A percentile compares a stretch with the other conserved stretches of the same genome.
Conservation (phyloP, 1,140 invertebrate species). For the Brachionus plicatilis region DNA sequence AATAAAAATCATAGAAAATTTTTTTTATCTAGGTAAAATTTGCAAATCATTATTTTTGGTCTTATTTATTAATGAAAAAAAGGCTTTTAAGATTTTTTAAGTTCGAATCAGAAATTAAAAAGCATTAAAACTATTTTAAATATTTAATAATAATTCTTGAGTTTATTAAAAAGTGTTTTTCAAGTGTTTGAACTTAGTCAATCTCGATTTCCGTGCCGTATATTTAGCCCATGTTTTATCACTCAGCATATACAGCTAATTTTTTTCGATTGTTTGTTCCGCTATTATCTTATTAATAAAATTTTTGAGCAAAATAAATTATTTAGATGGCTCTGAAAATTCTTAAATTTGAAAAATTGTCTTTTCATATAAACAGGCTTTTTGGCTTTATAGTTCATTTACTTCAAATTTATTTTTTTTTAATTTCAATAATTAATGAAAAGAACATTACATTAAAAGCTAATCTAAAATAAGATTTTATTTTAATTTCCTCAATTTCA, state of each 20-base stretch:
- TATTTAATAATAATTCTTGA: not conserved
- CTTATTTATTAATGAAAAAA: too few relatives aligned
- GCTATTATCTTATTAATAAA: not conserved
- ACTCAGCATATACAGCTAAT: not conserved
- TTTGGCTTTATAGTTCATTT: not conserved
- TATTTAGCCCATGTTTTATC: not conserved
- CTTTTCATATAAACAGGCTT: not conserved
- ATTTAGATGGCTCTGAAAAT: not conserved
- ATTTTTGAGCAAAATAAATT: not conserved
- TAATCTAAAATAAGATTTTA: too few relatives aligned
- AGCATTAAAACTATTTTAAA: too few relatives aligned
- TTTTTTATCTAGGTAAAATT: too few relatives aligned
- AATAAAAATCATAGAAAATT: too few relatives aligned
- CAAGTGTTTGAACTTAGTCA: not conserved
- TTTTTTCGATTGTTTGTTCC: not conserved
- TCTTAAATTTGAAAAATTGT: not conserved
- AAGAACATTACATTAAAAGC: too few relatives aligned
- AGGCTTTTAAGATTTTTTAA: too few relatives aligned
- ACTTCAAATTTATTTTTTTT: too few relatives aligned
- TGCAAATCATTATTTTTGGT: too few relatives aligned
- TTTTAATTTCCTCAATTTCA: too few relatives aligned
- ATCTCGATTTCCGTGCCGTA: not conserved
- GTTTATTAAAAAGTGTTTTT: not conserved
- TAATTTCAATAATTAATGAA: too few relatives aligned
- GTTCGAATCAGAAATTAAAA: too few relatives aligned